phyloP scores from a whole-genome alignment of 2,888 invertebrate species.

The Orthosia gracilis region DNA sequence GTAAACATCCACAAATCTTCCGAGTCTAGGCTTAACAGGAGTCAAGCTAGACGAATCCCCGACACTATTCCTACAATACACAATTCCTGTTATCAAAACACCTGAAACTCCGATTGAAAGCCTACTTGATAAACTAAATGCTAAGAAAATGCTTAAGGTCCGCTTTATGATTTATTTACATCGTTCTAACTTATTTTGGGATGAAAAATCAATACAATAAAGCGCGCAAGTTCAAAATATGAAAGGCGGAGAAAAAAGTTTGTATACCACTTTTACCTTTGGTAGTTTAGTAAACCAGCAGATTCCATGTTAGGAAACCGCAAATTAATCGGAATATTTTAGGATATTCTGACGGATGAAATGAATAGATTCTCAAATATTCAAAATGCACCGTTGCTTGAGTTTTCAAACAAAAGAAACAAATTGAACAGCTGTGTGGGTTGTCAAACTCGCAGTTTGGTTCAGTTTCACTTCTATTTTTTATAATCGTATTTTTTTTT shows the following conservation, averaged over 20 bases:
- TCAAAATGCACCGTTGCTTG: constrained; percentile 70
- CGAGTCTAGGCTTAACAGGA: constrained; percentile 84
- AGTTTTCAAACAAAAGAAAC: constrained; percentile 69
- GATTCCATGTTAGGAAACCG: constrained; percentile 73
- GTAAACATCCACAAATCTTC: constrained; percentile 86
- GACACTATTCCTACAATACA: constrained; percentile 72
- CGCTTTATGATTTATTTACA: constrained; percentile 90
- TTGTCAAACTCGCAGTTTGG: constrained; percentile 50
- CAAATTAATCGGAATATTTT: constrained; percentile 18
- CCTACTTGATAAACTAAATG: constrained; percentile 65
- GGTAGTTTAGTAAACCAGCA: constrained; percentile 69
- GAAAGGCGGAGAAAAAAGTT: constrained; percentile 52
- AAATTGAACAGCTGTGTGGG: constrained; percentile 68
- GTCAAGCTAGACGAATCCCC: constrained; percentile 77
- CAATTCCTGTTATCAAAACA: constrained; percentile 60
- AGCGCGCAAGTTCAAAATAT: constrained; percentile 89
- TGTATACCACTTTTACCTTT: constrained; percentile 74
- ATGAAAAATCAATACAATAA: constrained; percentile 89
- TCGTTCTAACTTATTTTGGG: constrained; percentile 87
- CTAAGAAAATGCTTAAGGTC: constrained; percentile 77
- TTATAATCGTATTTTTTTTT: constrained; percentile 14
- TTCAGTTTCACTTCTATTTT: constrained; percentile 12
- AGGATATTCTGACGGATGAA: constrained; percentile 15
- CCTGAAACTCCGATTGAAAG: constrained; percentile 47
- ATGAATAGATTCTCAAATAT: constrained; percentile 40